Base-by-base conservation (phyloP, 2,888 invertebrate genomes). In the Thelaira solivaga region DNA sequence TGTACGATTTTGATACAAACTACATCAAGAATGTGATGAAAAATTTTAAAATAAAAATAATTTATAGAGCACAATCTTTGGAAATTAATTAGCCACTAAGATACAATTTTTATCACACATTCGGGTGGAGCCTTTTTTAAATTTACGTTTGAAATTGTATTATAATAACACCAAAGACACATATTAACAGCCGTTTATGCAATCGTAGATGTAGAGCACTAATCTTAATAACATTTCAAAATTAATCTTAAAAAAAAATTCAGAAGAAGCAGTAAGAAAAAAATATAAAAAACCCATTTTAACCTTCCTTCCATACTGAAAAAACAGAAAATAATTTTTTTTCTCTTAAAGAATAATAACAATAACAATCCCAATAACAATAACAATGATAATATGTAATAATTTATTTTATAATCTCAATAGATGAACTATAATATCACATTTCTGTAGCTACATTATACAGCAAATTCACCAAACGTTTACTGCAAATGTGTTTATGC, bases 391-490 rank as follows among this genome's bases (percentile, higher is more conserved):
- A 76, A n/a, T n/a, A n/a, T n/a, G n/a, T n/a, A n/a, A 69, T 43
- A 76, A 69, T 64, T 76, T 76, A 57, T 69, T 64, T 64, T 49
- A 62, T 55, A 41, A 24, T 45, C 57, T 47, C 49, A 47, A 41
- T 18, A 47, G 18, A 22, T 49, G 41, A 24, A 18, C 26, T 13
- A 41, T 39, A n/a, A 5, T n/a, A n/a, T n/a, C n/a, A n/a, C n/a
- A n/a, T n/a, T n/a, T n/a, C n/a, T n/a, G n/a, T n/a, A n/a, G n/a
- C 64, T 29, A 64, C 11, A 26, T 24, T 24, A 26, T 34, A 39
- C 39, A 64, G 39, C 18, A 43, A 34, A 51, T 31, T 29, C 49
- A 75, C 59, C 29, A 72, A 49, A 51, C 65, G 49, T 72, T 74
- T 24, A 34, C 26, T 26, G 26, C 4, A 5, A 20, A 29, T 43